Evolutionary conservation across 2,888 invertebrate genomes (phyloP), one percentile per base, ranked within the genome.

Genomic region (Campoplex nolae): DNA sequence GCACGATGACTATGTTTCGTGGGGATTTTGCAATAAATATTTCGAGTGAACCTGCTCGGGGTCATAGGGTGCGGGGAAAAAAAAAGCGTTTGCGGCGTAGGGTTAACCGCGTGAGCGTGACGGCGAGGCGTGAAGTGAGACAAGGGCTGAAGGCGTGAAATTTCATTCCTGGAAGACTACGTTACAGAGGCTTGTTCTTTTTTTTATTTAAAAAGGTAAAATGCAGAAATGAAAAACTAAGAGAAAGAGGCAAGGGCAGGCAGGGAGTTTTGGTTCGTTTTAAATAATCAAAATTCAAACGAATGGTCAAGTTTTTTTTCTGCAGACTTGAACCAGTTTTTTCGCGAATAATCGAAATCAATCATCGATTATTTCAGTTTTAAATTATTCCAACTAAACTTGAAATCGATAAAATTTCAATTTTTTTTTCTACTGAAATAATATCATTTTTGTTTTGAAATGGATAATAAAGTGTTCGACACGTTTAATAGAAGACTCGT

Each of bases 161-260:
- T 86, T 80, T 86, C 70, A 79, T 86, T 83, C 86, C 65, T 35
- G 73, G 86, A 86, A 83, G 80, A 71, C 62, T 45, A 58, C 67
- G 77, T 42, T 45, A 70, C 78, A 71, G 23, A 23, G 65, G 75
- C 76, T 77, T 71, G 65, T 70, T 80, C 48, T 76, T 76, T 80
- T 67, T 38, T 80, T 67, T 38, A 28, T 79, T 79, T 35, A 56
- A 51, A 70, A 48, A 23, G 23, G 75, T 58, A 16, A 62, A 62
- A 62, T 62, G 62, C 62, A 62, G 78, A 68, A 67, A 51, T 38
- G 3, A 38, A 48, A 23, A 23, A 48, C 13, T n/a, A 51, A 73
- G 54, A 32, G 42, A 67, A 38, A 48, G 75, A 13, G 71, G 38
- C 54, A 51, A 32, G 65, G 38, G 38, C 38, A 3, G 38, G 38